Conservation (phyloP, 2,113 vertebrate species). For the Telmatochromis sp. region DNA sequence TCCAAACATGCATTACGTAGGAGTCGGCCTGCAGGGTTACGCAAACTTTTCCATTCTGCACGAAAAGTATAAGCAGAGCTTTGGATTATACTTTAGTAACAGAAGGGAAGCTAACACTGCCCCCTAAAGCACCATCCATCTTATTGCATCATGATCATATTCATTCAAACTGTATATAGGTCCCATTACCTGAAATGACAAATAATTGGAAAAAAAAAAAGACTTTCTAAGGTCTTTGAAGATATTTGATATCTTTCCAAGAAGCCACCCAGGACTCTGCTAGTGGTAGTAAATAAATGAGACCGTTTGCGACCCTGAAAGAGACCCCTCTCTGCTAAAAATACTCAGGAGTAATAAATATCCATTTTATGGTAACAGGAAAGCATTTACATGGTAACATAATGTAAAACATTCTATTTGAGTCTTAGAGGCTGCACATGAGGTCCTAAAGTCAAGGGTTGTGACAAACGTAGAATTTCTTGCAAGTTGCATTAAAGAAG, state of each 20-base stretch:
- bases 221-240: neutral
- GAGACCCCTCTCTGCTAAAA: conserved; percentile 5
- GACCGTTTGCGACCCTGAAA: neutral
- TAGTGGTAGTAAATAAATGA: neutral
- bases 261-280: neutral
- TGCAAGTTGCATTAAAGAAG: neutral
- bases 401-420: neutral
- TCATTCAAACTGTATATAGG: neutral
- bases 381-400: neutral
- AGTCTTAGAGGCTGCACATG: neutral
- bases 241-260: neutral
- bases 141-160: conserved; percentile 51
- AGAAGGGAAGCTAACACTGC: conserved; percentile 29
- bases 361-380: conserved; percentile 12
- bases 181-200: neutral
- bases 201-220: neutral
- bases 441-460: neutral
- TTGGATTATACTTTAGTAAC: too few relatives aligned
- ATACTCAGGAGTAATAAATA: conserved; percentile 23
- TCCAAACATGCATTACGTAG: neutral
- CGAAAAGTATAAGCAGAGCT: neutral
- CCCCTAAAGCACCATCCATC: conserved; percentile 38
- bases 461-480: neutral
- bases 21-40: neutral
- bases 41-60: neutral